Evolutionary conservation across 2,113 vertebrate species (phyloP).

Genomic region (Rostratula benghalensis): DNA sequence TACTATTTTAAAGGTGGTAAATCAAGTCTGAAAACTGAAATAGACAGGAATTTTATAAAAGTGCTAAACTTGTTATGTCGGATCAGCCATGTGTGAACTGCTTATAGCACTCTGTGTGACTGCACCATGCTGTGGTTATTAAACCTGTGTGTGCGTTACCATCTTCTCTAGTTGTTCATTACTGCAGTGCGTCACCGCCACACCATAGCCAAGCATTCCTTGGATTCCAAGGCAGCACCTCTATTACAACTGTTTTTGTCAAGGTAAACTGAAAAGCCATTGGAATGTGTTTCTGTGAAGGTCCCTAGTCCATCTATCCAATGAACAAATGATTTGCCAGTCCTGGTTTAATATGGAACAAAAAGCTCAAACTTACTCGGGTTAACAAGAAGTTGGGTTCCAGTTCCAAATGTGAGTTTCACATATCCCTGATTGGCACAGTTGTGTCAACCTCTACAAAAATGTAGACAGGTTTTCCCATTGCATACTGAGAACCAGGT

Average conservation of each 20-base stretch:
- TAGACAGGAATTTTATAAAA: neutral
- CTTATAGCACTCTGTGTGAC: neutral
- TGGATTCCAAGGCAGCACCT: neutral
- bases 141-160: neutral
- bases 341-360: neutral
- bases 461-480: neutral
- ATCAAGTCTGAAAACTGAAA: neutral
- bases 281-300: neutral
- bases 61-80: neutral
- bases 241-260: neutral
- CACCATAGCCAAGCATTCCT: neutral
- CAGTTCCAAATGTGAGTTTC: slow-evolving; percentile 56
- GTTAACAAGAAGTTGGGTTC: slow-evolving; percentile 50
- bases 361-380: slow-evolving; percentile 32
- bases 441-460: slow-evolving; percentile 45
- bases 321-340: fast-evolving
- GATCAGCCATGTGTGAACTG: neutral
- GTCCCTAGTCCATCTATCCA: neutral
- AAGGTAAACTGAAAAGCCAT: neutral
- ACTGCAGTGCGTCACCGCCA: neutral
- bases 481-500: neutral
- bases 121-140: neutral
- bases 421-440: neutral
- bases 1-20: neutral
- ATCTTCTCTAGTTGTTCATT: neutral